Conservation (phyloP, 2,113 vertebrate species). For the Pandion haliaetus region DNA sequence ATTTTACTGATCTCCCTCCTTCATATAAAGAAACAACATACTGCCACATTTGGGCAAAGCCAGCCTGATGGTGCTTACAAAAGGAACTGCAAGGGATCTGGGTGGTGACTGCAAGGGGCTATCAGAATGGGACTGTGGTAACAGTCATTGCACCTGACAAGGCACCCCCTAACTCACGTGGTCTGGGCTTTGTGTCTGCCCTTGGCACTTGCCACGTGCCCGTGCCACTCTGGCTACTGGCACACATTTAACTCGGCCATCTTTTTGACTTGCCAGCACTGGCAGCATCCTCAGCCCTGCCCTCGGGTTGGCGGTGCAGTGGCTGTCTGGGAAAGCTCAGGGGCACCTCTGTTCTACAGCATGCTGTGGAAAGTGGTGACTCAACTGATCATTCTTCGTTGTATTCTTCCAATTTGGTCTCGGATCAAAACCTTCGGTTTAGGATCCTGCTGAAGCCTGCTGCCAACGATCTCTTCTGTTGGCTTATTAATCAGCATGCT, state of each 20-base stretch:
- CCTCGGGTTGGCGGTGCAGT: accelerated
- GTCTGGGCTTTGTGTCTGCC: not conserved
- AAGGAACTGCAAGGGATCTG: not conserved
- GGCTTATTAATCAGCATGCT: not conserved
- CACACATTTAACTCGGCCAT: not conserved
- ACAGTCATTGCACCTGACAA: not conserved
- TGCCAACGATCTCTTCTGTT: not conserved
- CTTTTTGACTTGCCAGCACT: not conserved
- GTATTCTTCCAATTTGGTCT: not conserved
- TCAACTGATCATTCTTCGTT: not conserved
- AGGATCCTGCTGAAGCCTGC: not conserved
- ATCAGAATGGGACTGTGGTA: not conserved
- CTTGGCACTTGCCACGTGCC: not conserved
- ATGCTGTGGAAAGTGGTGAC: not conserved
- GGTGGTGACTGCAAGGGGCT: not conserved
- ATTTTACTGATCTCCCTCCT: not conserved
- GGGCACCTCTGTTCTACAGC: not conserved
- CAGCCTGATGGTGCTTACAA: not conserved
- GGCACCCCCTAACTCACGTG: not conserved
- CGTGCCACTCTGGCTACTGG: not conserved
- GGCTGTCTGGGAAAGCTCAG: not conserved
- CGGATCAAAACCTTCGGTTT: not conserved
- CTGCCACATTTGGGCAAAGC: not conserved
- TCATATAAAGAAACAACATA: not conserved
- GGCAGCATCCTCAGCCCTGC: not conserved